These are phyloP conservation scores for Epistrophe grossulariae DNA, from an alignment of 2,888 invertebrate species.

Conservation along the genomic window DNA sequence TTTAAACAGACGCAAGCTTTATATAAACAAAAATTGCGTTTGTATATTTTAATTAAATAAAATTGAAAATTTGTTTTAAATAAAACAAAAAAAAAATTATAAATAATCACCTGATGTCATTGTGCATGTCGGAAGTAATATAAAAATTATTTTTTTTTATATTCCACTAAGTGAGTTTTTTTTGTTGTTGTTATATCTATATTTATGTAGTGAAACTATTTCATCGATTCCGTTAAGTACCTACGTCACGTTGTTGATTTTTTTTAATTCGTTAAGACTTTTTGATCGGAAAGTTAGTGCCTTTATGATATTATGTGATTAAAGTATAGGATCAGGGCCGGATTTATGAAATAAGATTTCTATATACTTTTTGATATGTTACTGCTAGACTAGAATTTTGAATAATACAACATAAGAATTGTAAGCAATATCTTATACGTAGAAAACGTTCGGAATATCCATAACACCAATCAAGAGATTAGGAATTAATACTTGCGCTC, in stretches of 20 bases:
- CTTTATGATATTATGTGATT: not conserved
- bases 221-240: not conserved
- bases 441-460: no score
- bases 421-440: no score
- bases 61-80: not conserved
- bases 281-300: conserved; percentile 21
- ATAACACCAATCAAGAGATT: no score
- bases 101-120: conserved; percentile 6
- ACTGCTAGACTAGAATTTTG: no score
- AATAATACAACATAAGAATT: no score
- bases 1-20: conserved; percentile 11
- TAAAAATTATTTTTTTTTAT: not conserved
- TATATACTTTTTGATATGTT: not conserved
- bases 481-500: no score
- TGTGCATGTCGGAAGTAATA: not conserved
- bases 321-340: not conserved
- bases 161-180: not conserved
- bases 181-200: not conserved
- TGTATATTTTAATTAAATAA: not conserved
- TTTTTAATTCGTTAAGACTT: not conserved
- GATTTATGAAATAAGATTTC: not conserved
- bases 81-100: no score
- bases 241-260: not conserved
- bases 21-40: conserved; percentile 8
- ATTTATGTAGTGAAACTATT: not conserved